Evolutionary conservation across 2,113 vertebrate genomes (phyloP).

Genomic region (Capreolus pygargus): DNA sequence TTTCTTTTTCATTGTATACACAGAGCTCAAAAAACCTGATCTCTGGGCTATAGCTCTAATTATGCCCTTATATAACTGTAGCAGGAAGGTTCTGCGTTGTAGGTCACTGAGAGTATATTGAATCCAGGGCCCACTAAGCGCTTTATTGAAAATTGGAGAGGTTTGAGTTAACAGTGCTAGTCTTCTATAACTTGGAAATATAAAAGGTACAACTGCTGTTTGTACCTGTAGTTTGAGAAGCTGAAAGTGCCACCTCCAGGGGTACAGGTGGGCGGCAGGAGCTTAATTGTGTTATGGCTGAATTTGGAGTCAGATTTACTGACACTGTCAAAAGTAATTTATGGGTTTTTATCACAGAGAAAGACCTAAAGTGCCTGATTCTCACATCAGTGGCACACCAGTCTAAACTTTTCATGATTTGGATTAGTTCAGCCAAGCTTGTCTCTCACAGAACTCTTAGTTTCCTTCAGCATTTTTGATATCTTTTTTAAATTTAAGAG

Average conservation of each 20-base stretch:
- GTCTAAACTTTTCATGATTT: not conserved
- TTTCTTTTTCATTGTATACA: constrained; percentile 37
- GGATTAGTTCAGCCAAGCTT: not conserved
- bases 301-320: constrained; percentile 61
- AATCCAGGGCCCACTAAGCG: constrained; percentile 14
- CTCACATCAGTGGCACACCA: not conserved
- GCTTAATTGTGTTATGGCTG: constrained; percentile 60
- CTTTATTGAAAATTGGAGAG: constrained; percentile 51
- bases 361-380: constrained; percentile 30
- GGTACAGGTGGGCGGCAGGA: not conserved
- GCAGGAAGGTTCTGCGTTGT: not conserved
- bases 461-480: not conserved
- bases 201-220: constrained; percentile 35
- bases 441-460: not conserved
- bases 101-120: constrained; percentile 32
- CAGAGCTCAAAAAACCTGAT: constrained; percentile 1
- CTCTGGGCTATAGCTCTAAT: constrained; percentile 22
- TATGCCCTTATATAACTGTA: constrained; percentile 28
- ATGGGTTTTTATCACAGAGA: constrained; percentile 27
- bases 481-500: not conserved
- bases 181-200: constrained; percentile 64
- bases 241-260: constrained; percentile 44
- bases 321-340: constrained; percentile 48
- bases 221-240: constrained; percentile 46
- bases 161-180: constrained; percentile 27